phyloP scores from a whole-genome alignment of 1,140 invertebrate genomes.

The Lepidurus couesii region DNA sequence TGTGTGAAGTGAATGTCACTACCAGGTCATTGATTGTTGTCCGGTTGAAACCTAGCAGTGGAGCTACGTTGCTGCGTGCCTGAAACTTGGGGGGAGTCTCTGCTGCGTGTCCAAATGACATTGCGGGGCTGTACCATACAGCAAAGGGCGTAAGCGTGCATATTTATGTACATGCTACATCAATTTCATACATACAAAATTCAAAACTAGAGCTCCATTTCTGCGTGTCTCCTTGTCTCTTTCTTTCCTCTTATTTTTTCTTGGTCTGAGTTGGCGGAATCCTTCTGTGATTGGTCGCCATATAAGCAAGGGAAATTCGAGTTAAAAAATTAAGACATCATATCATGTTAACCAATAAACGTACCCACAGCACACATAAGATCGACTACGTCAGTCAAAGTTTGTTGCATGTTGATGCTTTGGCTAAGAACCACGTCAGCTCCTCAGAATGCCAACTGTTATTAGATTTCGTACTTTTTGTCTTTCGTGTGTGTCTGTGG shows the following conservation, averaged over 20 bases:
- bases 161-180: neutral
- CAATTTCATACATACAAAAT: neutral
- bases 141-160: neutral
- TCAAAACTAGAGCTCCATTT: neutral
- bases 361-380: too few species aligned
- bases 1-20: slow-evolving; percentile 15
- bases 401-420: too few species aligned
- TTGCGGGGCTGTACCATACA: neutral
- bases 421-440: too few species aligned
- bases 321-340: too few species aligned
- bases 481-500: too few species aligned
- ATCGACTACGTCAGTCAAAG: too few species aligned
- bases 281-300: neutral
- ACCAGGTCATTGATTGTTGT: slow-evolving; percentile 22
- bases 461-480: too few species aligned
- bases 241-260: neutral
- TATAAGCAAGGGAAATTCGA: too few species aligned
- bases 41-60: slow-evolving; percentile 9
- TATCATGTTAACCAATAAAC: too few species aligned
- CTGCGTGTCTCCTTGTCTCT: neutral
- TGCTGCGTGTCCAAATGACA: neutral
- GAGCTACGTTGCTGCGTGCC: neutral
- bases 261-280: neutral
- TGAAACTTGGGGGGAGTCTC: neutral
- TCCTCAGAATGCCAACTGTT: too few species aligned